Conservation (phyloP, 2,797 vertebrate genomes). For the Antennarius maculatus region DNA sequence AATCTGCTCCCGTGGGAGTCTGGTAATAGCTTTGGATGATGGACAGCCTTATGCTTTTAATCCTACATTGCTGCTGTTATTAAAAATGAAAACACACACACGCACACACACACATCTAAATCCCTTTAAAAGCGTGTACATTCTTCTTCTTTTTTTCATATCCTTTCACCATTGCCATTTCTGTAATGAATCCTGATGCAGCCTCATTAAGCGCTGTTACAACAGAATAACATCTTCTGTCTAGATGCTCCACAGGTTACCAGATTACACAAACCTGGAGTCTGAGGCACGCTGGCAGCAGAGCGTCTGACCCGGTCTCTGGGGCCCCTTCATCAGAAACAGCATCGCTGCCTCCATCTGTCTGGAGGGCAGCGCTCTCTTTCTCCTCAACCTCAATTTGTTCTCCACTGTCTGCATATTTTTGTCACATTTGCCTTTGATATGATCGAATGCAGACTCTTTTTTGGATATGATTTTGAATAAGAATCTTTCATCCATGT, state of each 20-base stretch:
- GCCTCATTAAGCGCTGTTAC: not conserved
- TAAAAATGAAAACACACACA: constrained; percentile 7
- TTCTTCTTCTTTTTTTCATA: constrained; percentile 1
- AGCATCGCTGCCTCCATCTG: constrained; percentile 62
- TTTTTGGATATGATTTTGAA: no score
- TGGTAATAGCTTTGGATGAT: not conserved
- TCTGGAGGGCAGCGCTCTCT: constrained; percentile 32
- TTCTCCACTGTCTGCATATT: not conserved
- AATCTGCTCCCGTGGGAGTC: constrained; percentile 5
- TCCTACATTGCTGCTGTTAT: constrained; percentile 17
- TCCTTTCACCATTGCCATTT: not conserved
- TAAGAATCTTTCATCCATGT: no score
- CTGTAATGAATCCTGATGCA: not conserved
- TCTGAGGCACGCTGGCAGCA: constrained; percentile 38
- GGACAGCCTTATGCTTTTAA: constrained; percentile 1
- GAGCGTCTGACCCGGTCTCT: constrained; percentile 34
- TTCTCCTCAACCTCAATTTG: constrained; percentile 27
- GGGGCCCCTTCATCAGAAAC: constrained; percentile 49
- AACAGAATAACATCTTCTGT: constrained; percentile 37
- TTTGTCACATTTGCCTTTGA: constrained; percentile 13
- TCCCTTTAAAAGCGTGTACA: constrained; percentile 40
- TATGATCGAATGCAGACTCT: not conserved
- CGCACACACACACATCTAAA: not conserved
- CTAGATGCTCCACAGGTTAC: constrained; percentile 53
- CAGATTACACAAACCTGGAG: constrained; percentile 47